Evolutionary conservation across 2,797 vertebrate genomes (phyloP).

Genomic region (Furcifer pardalis): DNA sequence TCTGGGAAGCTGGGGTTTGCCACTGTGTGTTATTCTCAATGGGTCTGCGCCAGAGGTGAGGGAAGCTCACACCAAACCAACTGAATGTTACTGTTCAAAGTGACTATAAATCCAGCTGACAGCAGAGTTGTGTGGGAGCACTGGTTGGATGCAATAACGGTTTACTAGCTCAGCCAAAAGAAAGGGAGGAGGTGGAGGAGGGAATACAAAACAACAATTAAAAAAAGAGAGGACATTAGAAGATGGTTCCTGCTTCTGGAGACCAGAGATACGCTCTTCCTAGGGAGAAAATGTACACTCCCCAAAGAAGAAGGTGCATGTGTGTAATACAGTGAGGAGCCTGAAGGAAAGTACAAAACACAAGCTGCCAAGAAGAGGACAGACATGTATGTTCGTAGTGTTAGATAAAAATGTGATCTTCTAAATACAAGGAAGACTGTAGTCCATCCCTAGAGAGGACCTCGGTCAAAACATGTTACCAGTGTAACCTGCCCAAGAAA

Average conservation of each 20-base stretch:
- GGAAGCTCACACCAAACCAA: slow-evolving; percentile 37
- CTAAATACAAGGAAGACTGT: slow-evolving; percentile 14
- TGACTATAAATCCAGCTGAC: slow-evolving; percentile 23
- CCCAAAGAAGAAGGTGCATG: slow-evolving; percentile 26
- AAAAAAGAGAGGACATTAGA: slow-evolving; percentile 24
- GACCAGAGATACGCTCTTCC: not conserved
- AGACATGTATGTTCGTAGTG: slow-evolving; percentile 1
- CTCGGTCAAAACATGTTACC: not conserved
- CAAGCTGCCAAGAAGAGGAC: slow-evolving; percentile 37
- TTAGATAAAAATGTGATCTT: slow-evolving; percentile 42
- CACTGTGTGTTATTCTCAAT: slow-evolving; percentile 27
- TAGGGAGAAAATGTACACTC: slow-evolving; percentile 31
- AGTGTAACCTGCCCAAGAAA: not conserved
- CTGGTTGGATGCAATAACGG: slow-evolving; percentile 10
- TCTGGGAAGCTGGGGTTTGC: not conserved
- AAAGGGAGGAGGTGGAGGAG: too few species aligned
- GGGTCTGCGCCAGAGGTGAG: slow-evolving; percentile 32
- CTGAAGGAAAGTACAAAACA: slow-evolving; percentile 43
- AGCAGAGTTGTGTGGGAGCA: slow-evolving; percentile 18
- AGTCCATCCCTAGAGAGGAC: not conserved
- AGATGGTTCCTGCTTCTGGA: slow-evolving; percentile 42
- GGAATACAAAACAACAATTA: slow-evolving; percentile 11
- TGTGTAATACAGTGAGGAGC: not conserved
- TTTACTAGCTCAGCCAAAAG: slow-evolving; percentile 34
- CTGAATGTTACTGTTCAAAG: slow-evolving; percentile 40